Evolutionary conservation across 2,113 vertebrate genomes (phyloP), one percentile per base, ranked within the genome.

Genomic region (Narcine bancroftii): DNA sequence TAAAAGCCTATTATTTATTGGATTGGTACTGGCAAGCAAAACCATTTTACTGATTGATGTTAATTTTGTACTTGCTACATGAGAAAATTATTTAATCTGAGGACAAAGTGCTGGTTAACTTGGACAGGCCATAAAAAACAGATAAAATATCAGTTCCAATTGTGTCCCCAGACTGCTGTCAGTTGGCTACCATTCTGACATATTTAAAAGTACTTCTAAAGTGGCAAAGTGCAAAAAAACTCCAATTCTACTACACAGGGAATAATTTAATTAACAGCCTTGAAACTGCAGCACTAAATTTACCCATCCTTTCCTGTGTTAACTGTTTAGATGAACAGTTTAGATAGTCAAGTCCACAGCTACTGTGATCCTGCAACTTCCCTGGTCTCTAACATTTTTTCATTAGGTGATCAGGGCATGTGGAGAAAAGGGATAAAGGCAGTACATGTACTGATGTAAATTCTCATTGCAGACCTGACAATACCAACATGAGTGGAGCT

Each of bases 191-290:
- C 56, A 33, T 36, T 21, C 24, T 24, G 11, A 1, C 60, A 66
- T 69, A 15, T 89, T 26, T 42, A 39, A 63, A 65, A 63, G 4
- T 89, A 45, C 3, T 39, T 66, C 69, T 66, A 89, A 89, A 69
- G 24, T 89, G 87, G 60, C 19, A 39, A 47, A 71, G 42, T 91
- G 39, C 42, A 91, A 66, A 91, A 69, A 66, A 69, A 33, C 26
- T 65, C 89, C 33, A 71, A 69, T 15, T 69, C 63, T 29, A 36
- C 17, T 33, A n/a, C 39, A 66, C 76, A 91, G 66, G n/a, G 15
- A 85, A 60, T 85, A 85, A 13, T 85, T 53, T 56, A 85, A 60
- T 21, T 87, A 56, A 87, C 60, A 56, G n/a, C 81, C 56, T n/a
- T 63, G n/a, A 87, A 87, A 19, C 29, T 19, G 15, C 39, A 60